These are phyloP conservation scores for Trichoplusia ni DNA, from an alignment of 1,140 invertebrate species.

Conservation along the genomic window DNA sequence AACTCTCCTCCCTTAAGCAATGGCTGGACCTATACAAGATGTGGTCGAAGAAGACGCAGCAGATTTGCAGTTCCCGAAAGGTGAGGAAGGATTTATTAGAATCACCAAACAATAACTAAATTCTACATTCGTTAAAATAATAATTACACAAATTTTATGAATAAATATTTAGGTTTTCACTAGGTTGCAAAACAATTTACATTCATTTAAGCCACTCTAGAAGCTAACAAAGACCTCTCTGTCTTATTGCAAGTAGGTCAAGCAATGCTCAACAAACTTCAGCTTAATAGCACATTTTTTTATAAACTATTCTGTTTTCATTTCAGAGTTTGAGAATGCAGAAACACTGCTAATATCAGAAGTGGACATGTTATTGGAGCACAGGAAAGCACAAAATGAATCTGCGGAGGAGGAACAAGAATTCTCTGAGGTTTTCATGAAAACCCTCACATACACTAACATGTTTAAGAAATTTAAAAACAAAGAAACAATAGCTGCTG, in stretches of 20 bases:
- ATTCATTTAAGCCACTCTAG: no score
- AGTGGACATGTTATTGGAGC: slow-evolving; percentile 98
- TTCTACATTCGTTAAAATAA: neutral
- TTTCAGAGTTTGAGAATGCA: slow-evolving; percentile 98
- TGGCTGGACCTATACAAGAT: slow-evolving; percentile 79
- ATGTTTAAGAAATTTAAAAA: slow-evolving; percentile 99
- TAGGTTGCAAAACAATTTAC: no score
- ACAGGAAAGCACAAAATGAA: slow-evolving; percentile 98
- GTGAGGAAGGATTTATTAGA: slow-evolving; percentile 64
- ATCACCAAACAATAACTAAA: neutral
- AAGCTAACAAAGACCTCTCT: no score
- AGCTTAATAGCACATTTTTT: no score
- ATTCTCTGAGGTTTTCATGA: slow-evolving; percentile 99
- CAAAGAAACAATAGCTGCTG: slow-evolving; percentile 97
- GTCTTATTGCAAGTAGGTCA: no score
- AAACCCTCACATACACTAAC: slow-evolving; percentile 97
- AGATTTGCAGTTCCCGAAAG: slow-evolving; percentile 93
- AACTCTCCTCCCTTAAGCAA: slow-evolving; percentile 17
- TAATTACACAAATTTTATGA: neutral
- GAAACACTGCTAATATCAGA: slow-evolving; percentile 99
- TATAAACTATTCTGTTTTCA: slow-evolving; percentile 27
- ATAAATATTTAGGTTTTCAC: no score
- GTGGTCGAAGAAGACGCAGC: slow-evolving; percentile 92
- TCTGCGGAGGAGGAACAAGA: slow-evolving; percentile 99
- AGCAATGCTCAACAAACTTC: no score